Base-by-base conservation (phyloP, 2,888 invertebrate genomes). In the Thymelicus acteon region DNA sequence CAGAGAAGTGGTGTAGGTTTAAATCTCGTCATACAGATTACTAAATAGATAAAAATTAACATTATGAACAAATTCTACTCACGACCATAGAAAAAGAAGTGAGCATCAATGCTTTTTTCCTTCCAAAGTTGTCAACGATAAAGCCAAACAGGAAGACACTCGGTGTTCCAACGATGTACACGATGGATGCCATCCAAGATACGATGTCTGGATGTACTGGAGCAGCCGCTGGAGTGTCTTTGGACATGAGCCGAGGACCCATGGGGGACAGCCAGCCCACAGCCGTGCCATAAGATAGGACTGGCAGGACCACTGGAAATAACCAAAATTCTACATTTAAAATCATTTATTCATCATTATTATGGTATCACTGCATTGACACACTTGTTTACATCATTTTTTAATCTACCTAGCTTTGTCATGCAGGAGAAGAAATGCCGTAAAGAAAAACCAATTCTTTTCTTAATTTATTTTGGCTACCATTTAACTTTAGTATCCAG, bases 241-340 rank as follows among this genome's bases (percentile, higher is more conserved):
- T 78, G 0, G 94, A 92, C 87, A 93, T 90, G n/a, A 95, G 88
- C 37, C 88, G 85, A 0, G 92, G 88, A 0, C 94, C 89, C 86
- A 94, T 94, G 1, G 95, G 95, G 0, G 95, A 95, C 54, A 95
- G 85, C 95, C 95, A 95, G 7, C 95, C 95, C 0, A 94, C 86
- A 1, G 93, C 94, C 5, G 91, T 90, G 6, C 95, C 95, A 70
- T 95, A 93, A 0, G 94, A 94, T 75, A 95, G 94, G 3, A 94
- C 90, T 58, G 95, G 93, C 2, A 95, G 77, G 4, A 95, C 94
- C 85, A 94, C 95, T 95, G 89, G 0, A 85, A 78, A 31, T 31
- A 31, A 31, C 1, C 31, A 31, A 31, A 31, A 31, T 31, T 31
- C 1, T 2, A 31, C 31, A 31, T 31, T 31, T 3, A 31, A 31